Conservation (phyloP, 1,140 invertebrate species). For the Saxidomus purpurata region DNA sequence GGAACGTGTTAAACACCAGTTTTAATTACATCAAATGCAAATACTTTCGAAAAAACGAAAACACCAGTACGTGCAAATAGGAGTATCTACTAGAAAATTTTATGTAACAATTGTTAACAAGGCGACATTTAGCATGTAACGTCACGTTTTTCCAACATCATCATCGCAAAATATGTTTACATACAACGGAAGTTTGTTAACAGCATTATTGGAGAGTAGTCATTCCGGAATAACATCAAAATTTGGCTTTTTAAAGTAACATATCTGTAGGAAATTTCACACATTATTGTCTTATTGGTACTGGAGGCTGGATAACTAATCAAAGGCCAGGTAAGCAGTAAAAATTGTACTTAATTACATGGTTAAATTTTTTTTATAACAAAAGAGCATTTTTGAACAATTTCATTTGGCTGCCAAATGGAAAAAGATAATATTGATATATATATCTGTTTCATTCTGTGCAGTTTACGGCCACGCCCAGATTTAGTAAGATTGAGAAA, state of each 20-base stretch:
- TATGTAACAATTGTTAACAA: conserved; percentile 2
- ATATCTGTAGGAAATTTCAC: neutral
- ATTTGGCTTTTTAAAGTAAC: neutral
- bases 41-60: too few species aligned
- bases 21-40: too few species aligned
- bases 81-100: neutral
- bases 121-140: neutral
- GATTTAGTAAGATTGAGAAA: too few species aligned
- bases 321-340: neutral
- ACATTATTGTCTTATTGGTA: conserved; percentile 2
- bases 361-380: too few species aligned
- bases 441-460: too few species aligned
- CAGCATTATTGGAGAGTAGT: neutral
- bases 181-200: conserved; percentile 19
- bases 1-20: too few species aligned
- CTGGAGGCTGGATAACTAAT: neutral
- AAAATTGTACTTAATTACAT: too few species aligned
- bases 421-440: too few species aligned
- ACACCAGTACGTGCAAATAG: too few species aligned
- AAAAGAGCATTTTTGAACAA: too few species aligned
- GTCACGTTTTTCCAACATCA: neutral
- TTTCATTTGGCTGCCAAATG: too few species aligned
- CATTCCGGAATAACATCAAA: neutral
- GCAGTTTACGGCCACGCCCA: too few species aligned
- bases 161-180: neutral